Base-by-base conservation (phyloP, 2,888 invertebrate species). In the Dicranocentrus wangi region DNA sequence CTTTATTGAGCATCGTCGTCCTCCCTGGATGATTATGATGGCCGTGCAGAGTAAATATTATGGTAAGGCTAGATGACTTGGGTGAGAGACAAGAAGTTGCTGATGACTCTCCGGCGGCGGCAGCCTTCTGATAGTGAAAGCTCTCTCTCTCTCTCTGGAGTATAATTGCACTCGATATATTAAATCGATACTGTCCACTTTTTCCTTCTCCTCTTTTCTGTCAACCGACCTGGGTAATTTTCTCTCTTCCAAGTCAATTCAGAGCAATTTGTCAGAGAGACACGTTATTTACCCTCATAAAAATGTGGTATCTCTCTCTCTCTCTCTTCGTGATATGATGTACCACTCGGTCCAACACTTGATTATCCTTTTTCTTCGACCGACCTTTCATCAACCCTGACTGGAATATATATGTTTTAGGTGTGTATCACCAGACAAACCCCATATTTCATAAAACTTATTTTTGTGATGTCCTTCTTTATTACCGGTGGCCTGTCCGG, bases 141-240 rank as follows among this genome's bases (percentile, higher is more conserved):
- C 53, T 32, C 21, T 42, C 21, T n/a, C 42, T 42, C 61, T 32
- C 42, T 68, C 68, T 68, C 25, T 47, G 17, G 27, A 25, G 15
- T 23, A 19, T 71, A 71, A 71, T 71, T 66, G 65, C 13, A 51
- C 28, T 21, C 66, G 42, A 63, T 63, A 61, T 84, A 84, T 84
- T 84, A 82, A 83, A 84, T 84, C 84, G 81, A 84, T 84, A 83
- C 51, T 82, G 83, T 83, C 84, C 84, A 84, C 82, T 84, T 82
- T 32, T 32, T 32, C 32, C 32, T n/a, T n/a, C n/a, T 32, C 32
- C 32, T 32, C 43, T 55, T 72, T 25, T 66, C 65, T 77, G 82
- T 76, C 81, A 73, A 69, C 60, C 43, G 63, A 72, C 47, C 53
- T 61, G 68, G 63, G 81, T 80, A 82, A 82, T 83, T 83, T 83